phyloP scores from a whole-genome alignment of 1,140 invertebrate species.

The Lucilia cuprina region DNA sequence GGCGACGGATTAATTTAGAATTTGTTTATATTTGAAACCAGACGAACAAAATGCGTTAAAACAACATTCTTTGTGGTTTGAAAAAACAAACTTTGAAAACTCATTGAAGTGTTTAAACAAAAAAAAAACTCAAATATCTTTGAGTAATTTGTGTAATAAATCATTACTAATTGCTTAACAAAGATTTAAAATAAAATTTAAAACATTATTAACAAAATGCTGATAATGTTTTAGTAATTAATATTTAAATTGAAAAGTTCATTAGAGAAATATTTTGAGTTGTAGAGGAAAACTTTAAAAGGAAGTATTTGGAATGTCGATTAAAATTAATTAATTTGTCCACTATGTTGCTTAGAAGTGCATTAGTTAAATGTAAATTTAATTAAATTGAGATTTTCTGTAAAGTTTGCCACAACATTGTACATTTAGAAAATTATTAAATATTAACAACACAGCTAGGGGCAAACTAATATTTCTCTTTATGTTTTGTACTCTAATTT shows the following conservation, averaged over 20 bases:
- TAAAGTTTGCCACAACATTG: too few species aligned
- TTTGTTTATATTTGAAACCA: neutral
- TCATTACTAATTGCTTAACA: neutral
- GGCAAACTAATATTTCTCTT: too few species aligned
- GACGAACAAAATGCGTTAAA: neutral
- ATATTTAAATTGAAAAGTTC: neutral
- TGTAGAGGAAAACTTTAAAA: too few species aligned
- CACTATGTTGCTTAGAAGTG: too few species aligned
- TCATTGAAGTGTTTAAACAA: constrained; percentile 12
- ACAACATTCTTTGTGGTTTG: neutral
- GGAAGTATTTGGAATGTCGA: too few species aligned
- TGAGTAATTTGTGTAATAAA: neutral
- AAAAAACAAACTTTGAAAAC: neutral
- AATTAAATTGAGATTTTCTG: too few species aligned
- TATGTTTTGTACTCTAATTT: too few species aligned
- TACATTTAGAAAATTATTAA: too few species aligned
- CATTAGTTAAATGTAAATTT: too few species aligned
- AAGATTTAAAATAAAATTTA: neutral
- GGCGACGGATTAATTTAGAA: neutral
- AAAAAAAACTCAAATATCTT: neutral
- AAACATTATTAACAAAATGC: neutral
- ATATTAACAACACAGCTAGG: too few species aligned
- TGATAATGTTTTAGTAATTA: neutral
- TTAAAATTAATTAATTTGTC: too few species aligned
- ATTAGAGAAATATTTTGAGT: neutral